Evolutionary conservation across 2,113 vertebrate genomes (phyloP).

Genomic region (Paracanthobrama guichenoti): DNA sequence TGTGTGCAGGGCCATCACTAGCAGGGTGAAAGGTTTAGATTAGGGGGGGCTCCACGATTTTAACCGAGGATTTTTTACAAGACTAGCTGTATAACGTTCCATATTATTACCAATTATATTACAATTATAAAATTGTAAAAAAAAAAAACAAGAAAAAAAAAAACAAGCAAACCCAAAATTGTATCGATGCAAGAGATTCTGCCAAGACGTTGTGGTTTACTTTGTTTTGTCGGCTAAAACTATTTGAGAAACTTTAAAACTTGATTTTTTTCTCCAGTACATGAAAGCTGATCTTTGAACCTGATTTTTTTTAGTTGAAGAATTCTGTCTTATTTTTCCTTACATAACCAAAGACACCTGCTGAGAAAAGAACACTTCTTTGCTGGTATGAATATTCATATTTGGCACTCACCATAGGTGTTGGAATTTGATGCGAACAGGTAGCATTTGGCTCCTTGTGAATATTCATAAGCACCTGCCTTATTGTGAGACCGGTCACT

Average conservation of each 20-base stretch:
- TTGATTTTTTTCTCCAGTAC: background rate
- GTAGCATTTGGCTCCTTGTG: background rate
- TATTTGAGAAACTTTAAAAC: background rate
- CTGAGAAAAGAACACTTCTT: background rate
- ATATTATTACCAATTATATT: no score
- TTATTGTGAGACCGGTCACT: background rate
- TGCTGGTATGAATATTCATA: background rate
- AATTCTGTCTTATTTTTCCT: background rate
- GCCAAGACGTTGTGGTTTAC: background rate
- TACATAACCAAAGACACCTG: background rate
- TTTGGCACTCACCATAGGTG: background rate
- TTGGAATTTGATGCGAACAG: background rate
- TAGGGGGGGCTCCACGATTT: no score
- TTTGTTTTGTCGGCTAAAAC: background rate
- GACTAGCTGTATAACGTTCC: no score
- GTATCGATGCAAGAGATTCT: background rate
- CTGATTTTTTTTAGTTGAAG: background rate
- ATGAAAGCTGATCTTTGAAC: background rate
- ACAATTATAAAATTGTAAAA: no score
- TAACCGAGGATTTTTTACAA: no score
- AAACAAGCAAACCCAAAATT: background rate
- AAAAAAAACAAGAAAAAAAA: no score
- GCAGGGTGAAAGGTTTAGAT: no score
- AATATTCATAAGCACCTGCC: slow-evolving; percentile 3
- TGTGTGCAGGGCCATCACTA: no score